Evolutionary conservation across 2,797 vertebrate species (phyloP).

Genomic region (Coranthus polyacanthus): DNA sequence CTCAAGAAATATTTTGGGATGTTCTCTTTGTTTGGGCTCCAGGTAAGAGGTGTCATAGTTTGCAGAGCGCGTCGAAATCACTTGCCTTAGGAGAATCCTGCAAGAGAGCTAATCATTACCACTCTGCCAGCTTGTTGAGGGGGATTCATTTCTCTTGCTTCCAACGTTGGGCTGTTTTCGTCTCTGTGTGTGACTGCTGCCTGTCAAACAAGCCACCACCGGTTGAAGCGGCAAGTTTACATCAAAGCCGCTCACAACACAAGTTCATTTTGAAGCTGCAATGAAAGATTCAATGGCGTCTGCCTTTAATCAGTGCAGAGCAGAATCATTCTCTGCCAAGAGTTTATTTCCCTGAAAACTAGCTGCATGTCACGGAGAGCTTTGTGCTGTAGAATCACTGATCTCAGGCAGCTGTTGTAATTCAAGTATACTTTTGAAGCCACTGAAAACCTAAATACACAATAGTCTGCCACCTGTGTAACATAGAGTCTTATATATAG

Average conservation of each 20-base stretch:
- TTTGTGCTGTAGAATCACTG: slow-evolving; percentile 11
- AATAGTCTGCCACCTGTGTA: neutral
- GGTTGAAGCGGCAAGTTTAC: slow-evolving; percentile 65
- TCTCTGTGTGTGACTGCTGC: slow-evolving; percentile 64
- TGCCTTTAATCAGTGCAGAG: slow-evolving; percentile 64
- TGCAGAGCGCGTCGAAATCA: slow-evolving; percentile 75
- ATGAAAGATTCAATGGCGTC: slow-evolving; percentile 68
- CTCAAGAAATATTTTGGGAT: slow-evolving; percentile 62
- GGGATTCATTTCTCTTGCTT: slow-evolving; percentile 41
- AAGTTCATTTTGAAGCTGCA: slow-evolving; percentile 67
- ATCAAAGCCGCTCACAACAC: slow-evolving; percentile 66
- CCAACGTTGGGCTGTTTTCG: slow-evolving; percentile 61
- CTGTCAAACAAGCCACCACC: slow-evolving; percentile 65
- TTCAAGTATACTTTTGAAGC: neutral
- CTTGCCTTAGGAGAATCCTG: slow-evolving; percentile 72
- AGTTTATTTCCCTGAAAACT: slow-evolving; percentile 55
- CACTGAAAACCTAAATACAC: neutral
- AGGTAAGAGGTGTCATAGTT: slow-evolving; percentile 79
- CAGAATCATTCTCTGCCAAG: slow-evolving; percentile 43
- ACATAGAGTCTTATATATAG: neutral
- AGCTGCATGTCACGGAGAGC: slow-evolving; percentile 18
- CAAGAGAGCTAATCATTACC: slow-evolving; percentile 74
- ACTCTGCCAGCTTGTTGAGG: slow-evolving; percentile 56
- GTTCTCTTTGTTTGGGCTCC: slow-evolving; percentile 78
- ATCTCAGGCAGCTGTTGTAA: neutral